Conservation (phyloP, 1,140 invertebrate species). For the Hesperophylax magnus region DNA sequence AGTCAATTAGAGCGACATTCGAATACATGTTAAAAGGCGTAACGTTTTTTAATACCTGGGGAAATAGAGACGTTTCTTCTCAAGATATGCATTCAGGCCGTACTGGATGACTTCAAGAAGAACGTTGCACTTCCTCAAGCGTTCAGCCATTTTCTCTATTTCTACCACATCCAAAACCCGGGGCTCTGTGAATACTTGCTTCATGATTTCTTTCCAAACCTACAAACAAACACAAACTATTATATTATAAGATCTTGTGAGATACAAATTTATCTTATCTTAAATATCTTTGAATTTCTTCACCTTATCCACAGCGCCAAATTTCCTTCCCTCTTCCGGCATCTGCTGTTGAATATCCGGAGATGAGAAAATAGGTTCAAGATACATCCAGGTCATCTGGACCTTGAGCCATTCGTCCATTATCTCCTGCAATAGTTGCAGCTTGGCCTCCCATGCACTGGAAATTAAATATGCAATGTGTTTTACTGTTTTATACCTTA, state of each 20-base stretch:
- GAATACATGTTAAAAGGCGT: too few species aligned
- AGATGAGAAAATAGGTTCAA: slow-evolving; percentile 98
- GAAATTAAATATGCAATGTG: slow-evolving; percentile 35
- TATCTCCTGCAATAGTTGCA: slow-evolving; percentile 89
- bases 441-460: slow-evolving; percentile 84
- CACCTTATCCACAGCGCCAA: slow-evolving; percentile 92
- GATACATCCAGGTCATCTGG: slow-evolving; percentile 96
- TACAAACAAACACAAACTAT: slow-evolving; percentile 57
- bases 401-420: slow-evolving; percentile 97
- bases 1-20: too few species aligned
- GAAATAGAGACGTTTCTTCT: slow-evolving; percentile 96
- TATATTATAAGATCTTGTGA: background rate
- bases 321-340: slow-evolving; percentile 90
- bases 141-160: slow-evolving; percentile 95
- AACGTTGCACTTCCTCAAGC: slow-evolving; percentile 90
- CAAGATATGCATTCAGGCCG: slow-evolving; percentile 93
- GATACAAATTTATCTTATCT: background rate
- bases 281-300: background rate
- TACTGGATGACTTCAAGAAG: slow-evolving; percentile 91
- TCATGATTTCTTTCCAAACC: slow-evolving; percentile 97
- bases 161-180: slow-evolving; percentile 88
- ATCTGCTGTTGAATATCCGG: slow-evolving; percentile 98
- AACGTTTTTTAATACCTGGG: slow-evolving; percentile 68
- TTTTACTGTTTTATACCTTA: background rate
- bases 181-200: slow-evolving; percentile 82